Base-by-base conservation (phyloP, 1,140 invertebrate species). In the Papilio glaucus region DNA sequence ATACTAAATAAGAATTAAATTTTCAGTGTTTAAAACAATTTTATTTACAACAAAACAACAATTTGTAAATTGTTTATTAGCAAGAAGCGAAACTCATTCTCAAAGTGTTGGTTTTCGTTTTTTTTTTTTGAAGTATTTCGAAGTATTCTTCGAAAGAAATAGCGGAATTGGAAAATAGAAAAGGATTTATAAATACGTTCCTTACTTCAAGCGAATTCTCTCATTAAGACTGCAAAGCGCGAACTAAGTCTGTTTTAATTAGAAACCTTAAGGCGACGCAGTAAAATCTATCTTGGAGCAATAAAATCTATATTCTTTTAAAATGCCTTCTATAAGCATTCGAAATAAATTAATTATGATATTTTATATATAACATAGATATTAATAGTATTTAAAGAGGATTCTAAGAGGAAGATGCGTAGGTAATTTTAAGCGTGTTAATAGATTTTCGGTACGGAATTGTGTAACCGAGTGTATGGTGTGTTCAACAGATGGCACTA, bases 131-230 rank as follows among this genome's bases (percentile, higher is more conserved):
- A n/a, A n/a, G n/a, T n/a, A n/a, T n/a, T n/a, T n/a, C n/a, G n/a
- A n/a, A n/a, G n/a, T n/a, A n/a, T n/a, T n/a, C 61, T 38, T 63
- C 15, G 45, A 63, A 38, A 63, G 61, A 37, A 63, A 38, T 38
- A 63, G 33, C 33, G 21, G 37, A 63, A 63, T 63, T 63, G 61
- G 15, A 63, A 62, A 63, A 63, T 63, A 63, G 29, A 63, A 63
- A 63, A 63, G 18, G 61, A 65, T 65, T 63, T 65, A 65, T 65
- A 65, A 63, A 63, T 63, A 63, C 61, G 61, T 63, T 63, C 18
- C 61, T 62, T 37, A 37, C 6, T 53, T 21, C n/a, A 37, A 39
- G 61, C 61, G 33, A 62, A 33, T 63, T 63, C 61, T 18, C 61
- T 63, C 61, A 63, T 63, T 63, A 63, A 63, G 61, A 21, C 61